Evolutionary conservation across 2,797 vertebrate genomes (phyloP), one percentile per base, ranked within the genome.

Genomic region (Manis javanica): DNA sequence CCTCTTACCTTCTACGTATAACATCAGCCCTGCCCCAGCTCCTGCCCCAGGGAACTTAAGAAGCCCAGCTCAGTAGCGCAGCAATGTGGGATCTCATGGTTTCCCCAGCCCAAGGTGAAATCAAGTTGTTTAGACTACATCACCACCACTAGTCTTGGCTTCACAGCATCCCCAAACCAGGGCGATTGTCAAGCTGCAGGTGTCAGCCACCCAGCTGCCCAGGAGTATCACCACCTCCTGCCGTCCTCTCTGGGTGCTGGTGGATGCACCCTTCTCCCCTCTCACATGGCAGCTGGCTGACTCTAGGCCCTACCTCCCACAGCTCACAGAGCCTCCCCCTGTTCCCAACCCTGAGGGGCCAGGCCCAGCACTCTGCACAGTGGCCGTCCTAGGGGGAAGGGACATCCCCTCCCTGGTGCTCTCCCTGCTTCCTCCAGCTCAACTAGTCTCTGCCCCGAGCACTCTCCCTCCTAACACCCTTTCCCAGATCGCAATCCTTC

Each of bases 391-490:
- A 7, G 51, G 26, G 3, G 5, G 21, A 39, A 3, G 1, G 26
- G 55, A 2, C 5, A 12, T 4, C 37, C 31, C 5, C 0, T 55
- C 39, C 34, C 3, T 6, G 1, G 23, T 31, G 29, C 23, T 6
- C 11, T 16, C 14, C 1, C 39, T 53, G 34, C 79, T 37, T 4
- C 72, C 49, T 95, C 12, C 24, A 1, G 57, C 13, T 46, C 23
- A 10, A 34, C 72, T 12, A 49, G 18, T n/a, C 2, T 87, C 78
- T 9, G 7, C 37, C 74, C 37, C 11, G 29, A 64, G 68, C 5
- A 4, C 13, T 55, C 14, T 77, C 15, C 75, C 37, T 29, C 51
- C 14, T 46, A 34, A 14, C 63, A 11, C 1, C 12, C 5, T 31
- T 19, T 34, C 26, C 51, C 7, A 49, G 13, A 29, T 19, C 19